phyloP scores from a whole-genome alignment of 2,113 vertebrate genomes.

The Cynocephalus volans region DNA sequence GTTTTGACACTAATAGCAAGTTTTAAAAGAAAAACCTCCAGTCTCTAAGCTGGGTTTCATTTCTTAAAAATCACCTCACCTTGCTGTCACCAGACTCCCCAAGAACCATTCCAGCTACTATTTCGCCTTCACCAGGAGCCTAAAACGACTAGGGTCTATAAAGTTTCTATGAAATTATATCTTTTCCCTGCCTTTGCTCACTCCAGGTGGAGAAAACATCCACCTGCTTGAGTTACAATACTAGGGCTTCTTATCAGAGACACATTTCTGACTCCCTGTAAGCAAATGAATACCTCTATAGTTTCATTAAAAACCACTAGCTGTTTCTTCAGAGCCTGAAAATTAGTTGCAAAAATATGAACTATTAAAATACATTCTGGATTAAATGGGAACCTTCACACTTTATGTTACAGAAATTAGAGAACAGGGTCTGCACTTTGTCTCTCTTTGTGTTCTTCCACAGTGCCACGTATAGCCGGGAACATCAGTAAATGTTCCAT shows the following conservation, averaged over 20 bases:
- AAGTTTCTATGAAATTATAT: constrained; percentile 63
- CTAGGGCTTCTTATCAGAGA: neutral
- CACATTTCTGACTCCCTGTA: constrained; percentile 29
- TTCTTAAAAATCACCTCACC: constrained; percentile 78
- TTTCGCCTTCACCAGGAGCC: constrained; percentile 69
- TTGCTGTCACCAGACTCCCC: constrained; percentile 79
- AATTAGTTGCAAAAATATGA: constrained; percentile 44
- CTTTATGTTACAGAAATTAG: neutral
- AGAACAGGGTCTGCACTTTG: neutral
- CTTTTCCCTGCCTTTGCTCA: constrained; percentile 39
- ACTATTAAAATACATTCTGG: neutral
- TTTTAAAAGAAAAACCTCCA: constrained; percentile 86
- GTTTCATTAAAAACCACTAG: constrained; percentile 20
- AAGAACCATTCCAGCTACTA: constrained; percentile 72
- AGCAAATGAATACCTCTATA: constrained; percentile 25
- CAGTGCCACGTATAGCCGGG: neutral
- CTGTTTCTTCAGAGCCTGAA: constrained; percentile 19
- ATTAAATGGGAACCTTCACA: neutral
- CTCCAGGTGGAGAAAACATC: neutral
- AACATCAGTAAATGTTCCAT: neutral
- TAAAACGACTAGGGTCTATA: constrained; percentile 41
- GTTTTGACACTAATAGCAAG: constrained; percentile 90
- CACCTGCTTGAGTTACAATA: neutral
- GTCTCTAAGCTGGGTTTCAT: constrained; percentile 85
- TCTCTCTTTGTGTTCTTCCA: neutral